Evolutionary conservation across 2,797 vertebrate species (phyloP).

Genomic region (Artibeus lituratus): DNA sequence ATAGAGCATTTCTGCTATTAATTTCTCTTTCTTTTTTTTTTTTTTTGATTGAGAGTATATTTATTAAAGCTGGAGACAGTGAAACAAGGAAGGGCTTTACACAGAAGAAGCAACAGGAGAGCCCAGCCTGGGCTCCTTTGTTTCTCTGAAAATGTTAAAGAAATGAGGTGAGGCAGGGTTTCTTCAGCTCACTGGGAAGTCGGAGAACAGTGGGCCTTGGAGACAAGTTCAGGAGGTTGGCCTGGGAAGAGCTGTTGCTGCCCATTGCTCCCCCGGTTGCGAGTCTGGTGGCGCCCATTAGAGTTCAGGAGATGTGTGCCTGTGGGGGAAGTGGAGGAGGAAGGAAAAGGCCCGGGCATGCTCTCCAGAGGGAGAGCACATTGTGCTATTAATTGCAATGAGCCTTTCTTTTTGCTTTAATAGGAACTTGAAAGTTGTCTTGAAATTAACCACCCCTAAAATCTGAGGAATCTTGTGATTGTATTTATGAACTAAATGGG

Average conservation of each 20-base stretch:
- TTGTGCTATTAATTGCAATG: neutral
- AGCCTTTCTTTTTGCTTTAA: neutral
- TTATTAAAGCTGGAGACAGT: neutral
- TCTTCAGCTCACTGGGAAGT: neutral
- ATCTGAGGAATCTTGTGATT: neutral
- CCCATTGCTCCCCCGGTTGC: neutral
- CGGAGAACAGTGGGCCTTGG: neutral
- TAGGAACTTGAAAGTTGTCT: slow-evolving; percentile 2
- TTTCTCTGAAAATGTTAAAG: neutral
- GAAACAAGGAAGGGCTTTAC: neutral
- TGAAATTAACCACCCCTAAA: neutral
- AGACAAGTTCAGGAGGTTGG: neutral
- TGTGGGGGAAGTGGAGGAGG: neutral
- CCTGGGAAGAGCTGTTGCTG: neutral
- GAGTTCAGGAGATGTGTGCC: neutral
- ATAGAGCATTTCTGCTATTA: neutral
- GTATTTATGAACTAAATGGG: neutral
- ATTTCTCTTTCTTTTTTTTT: neutral
- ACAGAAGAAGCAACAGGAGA: neutral
- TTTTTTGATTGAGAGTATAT: neutral
- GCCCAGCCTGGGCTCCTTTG: neutral
- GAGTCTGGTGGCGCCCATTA: neutral
- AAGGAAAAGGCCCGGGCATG: neutral
- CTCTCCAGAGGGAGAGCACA: neutral
- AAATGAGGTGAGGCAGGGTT: neutral